phyloP scores from a whole-genome alignment of 2,113 vertebrate species.

The Rhea americana region DNA sequence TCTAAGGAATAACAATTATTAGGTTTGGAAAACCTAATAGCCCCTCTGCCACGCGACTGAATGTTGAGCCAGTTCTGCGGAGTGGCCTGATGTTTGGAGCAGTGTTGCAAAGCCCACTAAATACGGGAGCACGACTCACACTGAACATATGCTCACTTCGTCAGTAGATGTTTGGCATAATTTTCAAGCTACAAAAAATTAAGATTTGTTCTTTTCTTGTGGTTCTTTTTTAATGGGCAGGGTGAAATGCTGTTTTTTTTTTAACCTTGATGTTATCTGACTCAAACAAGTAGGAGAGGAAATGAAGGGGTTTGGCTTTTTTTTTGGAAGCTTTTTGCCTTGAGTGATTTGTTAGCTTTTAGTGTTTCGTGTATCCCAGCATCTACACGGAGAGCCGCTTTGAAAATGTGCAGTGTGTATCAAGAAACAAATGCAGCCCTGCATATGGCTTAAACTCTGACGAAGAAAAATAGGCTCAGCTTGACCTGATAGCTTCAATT shows the following conservation, averaged over 20 bases:
- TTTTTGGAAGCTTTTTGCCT: not conserved
- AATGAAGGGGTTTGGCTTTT: not conserved
- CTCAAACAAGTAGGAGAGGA: not conserved
- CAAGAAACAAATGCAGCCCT: not conserved
- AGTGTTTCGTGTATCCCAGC: not conserved
- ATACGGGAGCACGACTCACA: not conserved
- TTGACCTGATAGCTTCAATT: not conserved
- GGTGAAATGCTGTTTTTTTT: not conserved
- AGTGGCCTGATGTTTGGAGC: not conserved
- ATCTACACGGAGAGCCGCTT: not conserved
- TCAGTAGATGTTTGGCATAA: not conserved
- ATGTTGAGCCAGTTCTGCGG: not conserved
- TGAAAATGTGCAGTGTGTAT: not conserved
- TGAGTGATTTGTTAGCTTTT: not conserved
- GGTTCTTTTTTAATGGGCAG: not conserved
- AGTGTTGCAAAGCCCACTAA: not conserved
- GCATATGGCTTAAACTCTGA: fast-evolving
- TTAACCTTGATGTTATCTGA: slow-evolving; percentile 8
- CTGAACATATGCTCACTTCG: not conserved
- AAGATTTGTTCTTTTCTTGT: not conserved
- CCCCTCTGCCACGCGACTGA: not conserved
- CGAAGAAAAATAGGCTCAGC: not conserved
- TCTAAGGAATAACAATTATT: not conserved
- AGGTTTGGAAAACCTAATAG: not conserved
- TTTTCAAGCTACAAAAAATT: not conserved